These are phyloP conservation scores for Hemaris fuciformis DNA, from an alignment of 2,888 invertebrate species.

Conservation along the genomic window DNA sequence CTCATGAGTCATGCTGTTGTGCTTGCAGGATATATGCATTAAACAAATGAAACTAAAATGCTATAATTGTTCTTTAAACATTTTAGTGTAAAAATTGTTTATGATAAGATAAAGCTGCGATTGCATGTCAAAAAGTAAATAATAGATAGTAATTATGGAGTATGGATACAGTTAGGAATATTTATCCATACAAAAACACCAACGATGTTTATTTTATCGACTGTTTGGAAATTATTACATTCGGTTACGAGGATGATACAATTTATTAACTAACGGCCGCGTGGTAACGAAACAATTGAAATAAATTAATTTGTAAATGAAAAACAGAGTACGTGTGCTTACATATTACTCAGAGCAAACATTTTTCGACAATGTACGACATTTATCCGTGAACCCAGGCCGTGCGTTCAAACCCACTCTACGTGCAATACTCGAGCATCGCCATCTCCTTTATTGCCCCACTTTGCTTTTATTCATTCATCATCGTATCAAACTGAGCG, in stretches of 20 bases:
- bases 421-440: slow-evolving; percentile 27
- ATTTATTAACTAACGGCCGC: not conserved
- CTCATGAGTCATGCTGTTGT: too few relatives aligned
- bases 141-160: not conserved
- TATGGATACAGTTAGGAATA: not conserved
- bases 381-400: slow-evolving; percentile 22
- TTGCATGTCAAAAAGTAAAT: not conserved
- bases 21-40: too few relatives aligned
- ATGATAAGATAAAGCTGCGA: not conserved
- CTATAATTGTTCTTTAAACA: too few relatives aligned
- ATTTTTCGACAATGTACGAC: slow-evolving; percentile 16
- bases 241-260: not conserved
- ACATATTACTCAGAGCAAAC: not conserved
- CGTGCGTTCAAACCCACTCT: slow-evolving; percentile 14
- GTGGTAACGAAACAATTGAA: slow-evolving; percentile 5
- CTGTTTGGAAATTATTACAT: not conserved
- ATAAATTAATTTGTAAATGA: slow-evolving; percentile 7
- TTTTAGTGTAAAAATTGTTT: too few relatives aligned
- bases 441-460: slow-evolving; percentile 34
- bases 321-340: not conserved
- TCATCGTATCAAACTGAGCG: slow-evolving; percentile 23
- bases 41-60: too few relatives aligned
- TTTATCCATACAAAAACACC: not conserved
- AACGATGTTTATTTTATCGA: not conserved
- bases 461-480: slow-evolving; percentile 37